These are phyloP conservation scores for Aulostomus chinensis DNA, from an alignment of 2,797 vertebrate species.

Conservation along the genomic window DNA sequence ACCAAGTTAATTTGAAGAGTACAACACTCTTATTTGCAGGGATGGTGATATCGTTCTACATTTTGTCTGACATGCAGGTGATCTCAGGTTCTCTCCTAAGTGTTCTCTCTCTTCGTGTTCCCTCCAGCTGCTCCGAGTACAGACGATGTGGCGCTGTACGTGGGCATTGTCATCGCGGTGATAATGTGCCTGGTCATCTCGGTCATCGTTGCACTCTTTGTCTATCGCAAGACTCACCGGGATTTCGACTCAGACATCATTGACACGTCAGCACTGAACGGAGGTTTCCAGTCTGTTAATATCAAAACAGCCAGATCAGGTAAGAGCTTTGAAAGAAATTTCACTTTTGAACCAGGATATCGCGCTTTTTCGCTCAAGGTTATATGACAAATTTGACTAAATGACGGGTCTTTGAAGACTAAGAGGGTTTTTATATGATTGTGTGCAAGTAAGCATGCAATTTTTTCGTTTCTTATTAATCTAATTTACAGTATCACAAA, in stretches of 20 bases:
- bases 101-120: slow-evolving; percentile 10
- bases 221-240: slow-evolving; percentile 94
- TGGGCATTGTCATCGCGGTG: slow-evolving; percentile 91
- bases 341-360: background rate
- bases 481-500: too few relatives aligned
- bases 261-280: slow-evolving; percentile 92
- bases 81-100: background rate
- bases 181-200: slow-evolving; percentile 94
- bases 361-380: too few relatives aligned
- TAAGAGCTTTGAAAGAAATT: slow-evolving; percentile 46
- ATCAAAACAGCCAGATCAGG: slow-evolving; percentile 95
- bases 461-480: too few relatives aligned
- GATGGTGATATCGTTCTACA: too few relatives aligned
- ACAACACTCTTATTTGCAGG: too few relatives aligned
- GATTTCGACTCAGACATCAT: slow-evolving; percentile 95
- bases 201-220: slow-evolving; percentile 88
- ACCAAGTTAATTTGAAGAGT: background rate
- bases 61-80: too few relatives aligned
- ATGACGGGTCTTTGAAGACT: too few relatives aligned
- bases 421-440: too few relatives aligned
- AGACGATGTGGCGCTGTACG: slow-evolving; percentile 91
- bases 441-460: too few relatives aligned
- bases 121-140: slow-evolving; percentile 89
- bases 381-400: too few relatives aligned
- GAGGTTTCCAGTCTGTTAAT: slow-evolving; percentile 94